These are phyloP conservation scores for Lagocephalus sceleratus DNA, from an alignment of 2,797 vertebrate genomes.

Conservation along the genomic window DNA sequence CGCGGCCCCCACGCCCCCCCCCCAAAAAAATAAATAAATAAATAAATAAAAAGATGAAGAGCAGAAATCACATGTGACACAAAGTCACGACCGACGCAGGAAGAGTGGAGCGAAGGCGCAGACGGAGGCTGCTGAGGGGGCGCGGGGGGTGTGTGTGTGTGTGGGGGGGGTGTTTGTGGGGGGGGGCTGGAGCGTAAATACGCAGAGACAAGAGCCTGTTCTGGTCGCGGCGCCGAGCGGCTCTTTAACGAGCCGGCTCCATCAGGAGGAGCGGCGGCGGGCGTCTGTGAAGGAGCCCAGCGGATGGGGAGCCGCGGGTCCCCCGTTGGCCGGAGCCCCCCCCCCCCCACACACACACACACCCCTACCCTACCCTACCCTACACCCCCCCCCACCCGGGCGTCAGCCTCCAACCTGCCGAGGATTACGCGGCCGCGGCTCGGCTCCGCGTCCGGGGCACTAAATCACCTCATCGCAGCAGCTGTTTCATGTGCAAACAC, in stretches of 20 bases:
- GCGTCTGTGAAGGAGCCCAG: conserved; percentile 55
- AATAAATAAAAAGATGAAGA: neutral
- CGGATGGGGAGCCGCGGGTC: conserved; percentile 20
- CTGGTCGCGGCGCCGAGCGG: conserved; percentile 87
- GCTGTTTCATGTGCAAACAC: conserved; percentile 20
- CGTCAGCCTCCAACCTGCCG: conserved; percentile 44
- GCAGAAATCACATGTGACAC: conserved; percentile 37
- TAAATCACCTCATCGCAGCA: conserved; percentile 42
- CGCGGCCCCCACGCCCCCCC: no score
- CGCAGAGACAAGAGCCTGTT: conserved; percentile 87
- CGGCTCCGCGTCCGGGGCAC: conserved; percentile 17
- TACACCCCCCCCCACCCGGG: no score
- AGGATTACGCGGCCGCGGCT: conserved; percentile 33
- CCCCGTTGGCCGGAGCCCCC: conserved; percentile 16
- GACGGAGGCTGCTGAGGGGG: conserved; percentile 48
- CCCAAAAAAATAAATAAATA: neutral
- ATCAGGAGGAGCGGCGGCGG: conserved; percentile 64
- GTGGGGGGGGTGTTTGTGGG: neutral
- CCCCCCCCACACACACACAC: no score
- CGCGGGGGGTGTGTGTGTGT: neutral
- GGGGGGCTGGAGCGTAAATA: conserved; percentile 76
- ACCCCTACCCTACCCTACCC: no score
- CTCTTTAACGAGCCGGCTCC: conserved; percentile 78
- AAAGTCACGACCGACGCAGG: conserved; percentile 37
- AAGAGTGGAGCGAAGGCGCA: conserved; percentile 46